Conservation (phyloP, 1,140 invertebrate species). For the Camponotus vicinus region DNA sequence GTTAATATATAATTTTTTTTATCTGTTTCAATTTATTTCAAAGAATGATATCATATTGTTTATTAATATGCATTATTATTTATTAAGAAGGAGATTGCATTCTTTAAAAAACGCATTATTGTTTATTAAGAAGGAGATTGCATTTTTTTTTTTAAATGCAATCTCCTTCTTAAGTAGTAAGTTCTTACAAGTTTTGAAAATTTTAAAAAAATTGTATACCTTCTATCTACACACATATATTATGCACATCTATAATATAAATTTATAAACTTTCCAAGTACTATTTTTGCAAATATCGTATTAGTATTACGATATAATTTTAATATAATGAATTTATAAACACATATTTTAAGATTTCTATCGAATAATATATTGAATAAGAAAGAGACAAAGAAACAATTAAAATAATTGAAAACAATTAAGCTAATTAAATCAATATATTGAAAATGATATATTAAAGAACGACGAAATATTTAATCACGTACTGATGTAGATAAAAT, state of each 20-base stretch:
- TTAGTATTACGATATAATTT: background rate
- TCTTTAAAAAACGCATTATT: too few species aligned
- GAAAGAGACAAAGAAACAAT: background rate
- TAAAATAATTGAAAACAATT: background rate
- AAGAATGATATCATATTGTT: background rate
- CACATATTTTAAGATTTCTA: background rate
- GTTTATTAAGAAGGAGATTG: too few species aligned
- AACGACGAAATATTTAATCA: conserved; percentile 5
- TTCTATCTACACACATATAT: background rate
- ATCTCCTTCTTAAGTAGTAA: background rate
- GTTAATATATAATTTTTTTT: background rate
- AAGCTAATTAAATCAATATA: conserved; percentile 19
- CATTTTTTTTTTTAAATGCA: too few species aligned
- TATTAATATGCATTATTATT: background rate
- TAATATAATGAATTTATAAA: conserved; percentile 10
- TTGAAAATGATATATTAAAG: conserved; percentile 18
- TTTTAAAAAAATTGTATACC: background rate
- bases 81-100: too few species aligned
- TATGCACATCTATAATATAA: background rate
- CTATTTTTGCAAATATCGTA: background rate
- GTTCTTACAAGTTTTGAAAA: background rate
- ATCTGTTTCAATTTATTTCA: background rate
- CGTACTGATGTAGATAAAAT: background rate
- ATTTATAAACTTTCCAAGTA: conserved; percentile 4
- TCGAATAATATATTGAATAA: background rate